Evolutionary conservation across 2,888 invertebrate genomes (phyloP).

Genomic region (Lepeophtheirus nordmannii): DNA sequence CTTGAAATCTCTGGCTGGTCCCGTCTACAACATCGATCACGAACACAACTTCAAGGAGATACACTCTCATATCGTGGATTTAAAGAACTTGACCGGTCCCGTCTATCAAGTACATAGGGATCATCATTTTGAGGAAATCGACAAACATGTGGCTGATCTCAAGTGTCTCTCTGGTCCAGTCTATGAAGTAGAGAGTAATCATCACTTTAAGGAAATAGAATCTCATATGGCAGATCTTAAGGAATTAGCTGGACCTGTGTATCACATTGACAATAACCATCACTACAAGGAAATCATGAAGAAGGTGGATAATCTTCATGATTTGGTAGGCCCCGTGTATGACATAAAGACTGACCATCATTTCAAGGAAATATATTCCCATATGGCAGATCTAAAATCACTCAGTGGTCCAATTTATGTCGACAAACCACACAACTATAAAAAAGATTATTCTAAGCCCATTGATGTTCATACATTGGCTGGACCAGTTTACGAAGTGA

Average conservation of each 20-base stretch:
- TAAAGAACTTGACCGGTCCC: constrained; percentile 4
- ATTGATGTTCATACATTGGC: background rate
- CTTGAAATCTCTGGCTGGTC: constrained; percentile 15
- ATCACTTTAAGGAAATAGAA: constrained; percentile 22
- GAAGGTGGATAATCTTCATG: constrained; percentile 11
- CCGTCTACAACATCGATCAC: constrained; percentile 11
- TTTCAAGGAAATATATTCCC: constrained; percentile 6
- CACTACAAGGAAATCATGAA: constrained; percentile 9
- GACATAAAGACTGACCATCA: constrained; percentile 1
- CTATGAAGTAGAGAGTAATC: constrained; percentile 11
- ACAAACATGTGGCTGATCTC: constrained; percentile 3
- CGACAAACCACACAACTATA: constrained; percentile 1
- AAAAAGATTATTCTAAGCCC: constrained; percentile 14
- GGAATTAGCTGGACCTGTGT: constrained; percentile 18
- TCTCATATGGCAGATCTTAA: constrained; percentile 9
- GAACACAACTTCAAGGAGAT: constrained; percentile 19
- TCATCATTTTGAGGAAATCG: constrained; percentile 23
- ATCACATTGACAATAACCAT: constrained; percentile 17
- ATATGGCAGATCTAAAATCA: constrained; percentile 7
- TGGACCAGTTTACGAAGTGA: constrained; percentile 5
- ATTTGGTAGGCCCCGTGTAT: constrained; percentile 22
- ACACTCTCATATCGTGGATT: background rate
- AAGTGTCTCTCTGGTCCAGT: constrained; percentile 11
- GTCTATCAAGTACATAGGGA: constrained; percentile 17
- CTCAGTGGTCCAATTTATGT: constrained; percentile 15